Conservation (phyloP, 1,140 invertebrate species). For the Calliopsis andreniformis region DNA sequence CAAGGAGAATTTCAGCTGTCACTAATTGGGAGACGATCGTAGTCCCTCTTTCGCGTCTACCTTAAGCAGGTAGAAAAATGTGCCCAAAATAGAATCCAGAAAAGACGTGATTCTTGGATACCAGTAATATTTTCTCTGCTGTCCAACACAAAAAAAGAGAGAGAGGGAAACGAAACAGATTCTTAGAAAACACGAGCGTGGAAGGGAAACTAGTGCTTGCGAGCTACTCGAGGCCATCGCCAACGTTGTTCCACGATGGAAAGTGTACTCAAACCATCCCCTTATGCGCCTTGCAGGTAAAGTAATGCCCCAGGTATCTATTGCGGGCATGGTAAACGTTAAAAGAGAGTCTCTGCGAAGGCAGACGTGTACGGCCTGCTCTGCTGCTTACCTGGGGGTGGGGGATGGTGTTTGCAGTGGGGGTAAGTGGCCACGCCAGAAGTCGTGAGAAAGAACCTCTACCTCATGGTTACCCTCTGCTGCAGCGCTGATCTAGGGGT, state of each 20-base stretch:
- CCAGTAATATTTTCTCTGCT: too few species aligned
- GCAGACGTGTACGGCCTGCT: background rate
- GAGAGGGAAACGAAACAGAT: too few species aligned
- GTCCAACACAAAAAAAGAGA: background rate
- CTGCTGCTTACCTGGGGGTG: background rate
- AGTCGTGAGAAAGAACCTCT: conserved; percentile 41
- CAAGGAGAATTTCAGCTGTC: too few species aligned
- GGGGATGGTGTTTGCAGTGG: background rate
- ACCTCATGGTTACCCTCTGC: background rate
- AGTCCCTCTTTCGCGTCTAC: too few species aligned
- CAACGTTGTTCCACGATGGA: conserved; percentile 23
- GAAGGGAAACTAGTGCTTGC: background rate
- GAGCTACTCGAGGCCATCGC: conserved; percentile 20
- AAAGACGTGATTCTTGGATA: too few species aligned
- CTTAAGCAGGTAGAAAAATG: too few species aligned
- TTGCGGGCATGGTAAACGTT: conserved; percentile 47
- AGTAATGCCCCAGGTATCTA: conserved; percentile 58
- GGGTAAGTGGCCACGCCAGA: conserved; percentile 20
- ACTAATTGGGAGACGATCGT: too few species aligned
- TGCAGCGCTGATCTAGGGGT: background rate
- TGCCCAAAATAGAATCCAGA: too few species aligned
- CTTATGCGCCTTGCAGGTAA: conserved; percentile 49
- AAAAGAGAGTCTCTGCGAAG: too few species aligned
- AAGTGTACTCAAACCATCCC: conserved; percentile 45
- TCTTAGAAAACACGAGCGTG: background rate